A percentile compares a stretch with the other conserved stretches of the same genome.
Evolutionary conservation across 2,113 vertebrate genomes (phyloP).

Genomic region (Cricetomys ansorgei): DNA sequence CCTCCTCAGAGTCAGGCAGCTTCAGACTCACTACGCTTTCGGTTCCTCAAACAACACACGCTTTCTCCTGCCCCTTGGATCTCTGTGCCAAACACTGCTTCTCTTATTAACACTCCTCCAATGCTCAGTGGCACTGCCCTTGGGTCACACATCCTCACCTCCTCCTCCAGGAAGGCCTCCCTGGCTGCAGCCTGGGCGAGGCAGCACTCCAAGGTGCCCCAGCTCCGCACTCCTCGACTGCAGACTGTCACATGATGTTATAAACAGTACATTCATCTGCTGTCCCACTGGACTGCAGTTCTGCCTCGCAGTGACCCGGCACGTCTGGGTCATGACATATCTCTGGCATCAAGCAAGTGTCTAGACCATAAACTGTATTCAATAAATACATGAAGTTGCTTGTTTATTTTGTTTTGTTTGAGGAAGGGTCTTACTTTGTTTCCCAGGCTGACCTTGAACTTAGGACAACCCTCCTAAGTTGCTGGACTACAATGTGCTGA

Average conservation of each 20-base stretch:
- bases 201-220: neutral
- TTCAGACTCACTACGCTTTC: conserved; percentile 25
- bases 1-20: neutral
- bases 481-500: neutral
- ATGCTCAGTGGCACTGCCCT: neutral
- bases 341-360: neutral
- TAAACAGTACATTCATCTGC: neutral
- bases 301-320: neutral
- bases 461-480: neutral
- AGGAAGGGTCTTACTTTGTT: neutral
- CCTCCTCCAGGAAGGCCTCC: conserved; percentile 20
- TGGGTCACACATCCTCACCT: neutral
- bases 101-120: neutral
- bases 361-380: neutral
- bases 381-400: neutral
- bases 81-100: neutral
- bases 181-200: neutral
- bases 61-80: neutral
- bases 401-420: neutral
- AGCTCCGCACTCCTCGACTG: neutral
- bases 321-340: neutral
- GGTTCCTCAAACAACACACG: conserved; percentile 1
- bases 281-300: neutral
- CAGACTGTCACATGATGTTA: neutral
- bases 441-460: neutral